Evolutionary conservation across 1,140 invertebrate species (phyloP), one percentile per base, ranked within the genome.

Genomic region (Xylocopa sonorina): DNA sequence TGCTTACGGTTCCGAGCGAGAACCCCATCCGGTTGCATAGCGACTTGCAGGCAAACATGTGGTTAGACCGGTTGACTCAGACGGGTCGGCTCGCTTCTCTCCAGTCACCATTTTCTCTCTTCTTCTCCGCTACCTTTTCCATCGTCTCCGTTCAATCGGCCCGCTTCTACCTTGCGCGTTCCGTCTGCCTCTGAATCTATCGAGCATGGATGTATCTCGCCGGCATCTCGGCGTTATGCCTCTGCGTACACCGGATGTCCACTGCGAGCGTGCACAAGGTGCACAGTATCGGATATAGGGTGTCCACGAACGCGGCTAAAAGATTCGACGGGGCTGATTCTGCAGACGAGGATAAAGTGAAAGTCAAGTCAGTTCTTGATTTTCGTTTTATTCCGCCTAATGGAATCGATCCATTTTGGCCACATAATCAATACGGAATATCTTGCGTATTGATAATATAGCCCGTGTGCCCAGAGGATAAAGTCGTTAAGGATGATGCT

Each of bases 1-100:
- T 84, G 82, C 82, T 87, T 87, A 87, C 86, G 86, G 84, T 85
- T 85, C 85, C 71, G 85, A 78, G 85, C 72, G 82, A n/a, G n/a
- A 84, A 80, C 78, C 79, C 63, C 78, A 83, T 87, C 87, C 82
- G 80, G 81, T 85, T 86, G 80, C 79, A 88, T 84, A 81, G 77
- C 71, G 83, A 84, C 82, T 84, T 67, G 60, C 80, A 69, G 77
- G 80, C 83, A 89, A 89, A 85, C 89, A 90, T 90, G 88, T 81
- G 89, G 89, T 90, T 81, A 87, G 81, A 90, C 89, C 88, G 89
- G 89, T 90, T 87, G 86, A 82, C 82, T 85, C 83, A 71, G 85
- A 83, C 85, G 81, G 83, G 80, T 87, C 80, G 86, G 80, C 82
- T 87, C 58, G 81, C 68, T 81, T 87, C 83, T 73, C 58, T 63